Conservation (phyloP, 2,888 invertebrate genomes). For the Stenolophus ochropezus region DNA sequence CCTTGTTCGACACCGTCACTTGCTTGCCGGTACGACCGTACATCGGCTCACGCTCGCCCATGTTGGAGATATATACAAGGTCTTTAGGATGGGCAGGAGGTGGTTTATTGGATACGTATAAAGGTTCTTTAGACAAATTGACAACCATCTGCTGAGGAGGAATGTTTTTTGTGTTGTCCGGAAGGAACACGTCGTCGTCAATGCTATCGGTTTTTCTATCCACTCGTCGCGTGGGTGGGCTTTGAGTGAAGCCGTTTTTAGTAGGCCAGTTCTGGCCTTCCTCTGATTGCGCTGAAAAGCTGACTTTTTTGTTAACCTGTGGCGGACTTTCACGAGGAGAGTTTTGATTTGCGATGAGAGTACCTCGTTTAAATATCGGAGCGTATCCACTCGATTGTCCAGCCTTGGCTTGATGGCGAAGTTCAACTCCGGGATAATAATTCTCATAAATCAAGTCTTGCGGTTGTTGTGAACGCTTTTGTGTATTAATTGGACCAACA, state of each 20-base stretch:
- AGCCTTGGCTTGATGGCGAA: slow-evolving; percentile 61
- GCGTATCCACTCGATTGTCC: slow-evolving; percentile 58
- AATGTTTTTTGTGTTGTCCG: slow-evolving; percentile 57
- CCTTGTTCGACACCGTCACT: slow-evolving; percentile 70
- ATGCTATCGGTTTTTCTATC: slow-evolving; percentile 63
- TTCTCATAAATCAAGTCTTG: slow-evolving; percentile 60
- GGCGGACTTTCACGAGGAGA: slow-evolving; percentile 69
- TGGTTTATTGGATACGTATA: slow-evolving; percentile 43
- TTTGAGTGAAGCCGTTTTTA: slow-evolving; percentile 72
- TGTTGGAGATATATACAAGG: slow-evolving; percentile 49
- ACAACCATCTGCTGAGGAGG: background rate
- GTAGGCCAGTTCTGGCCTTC: slow-evolving; percentile 72
- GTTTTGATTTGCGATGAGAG: slow-evolving; percentile 70
- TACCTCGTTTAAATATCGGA: slow-evolving; percentile 76
- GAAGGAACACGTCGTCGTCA: slow-evolving; percentile 70
- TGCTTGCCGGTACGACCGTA: slow-evolving; percentile 63
- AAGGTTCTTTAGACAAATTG: slow-evolving; percentile 37
- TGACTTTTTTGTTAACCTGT: slow-evolving; percentile 73
- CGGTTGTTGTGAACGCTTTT: slow-evolving; percentile 33
- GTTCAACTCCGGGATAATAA: slow-evolving; percentile 60
- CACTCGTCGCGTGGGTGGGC: slow-evolving; percentile 70
- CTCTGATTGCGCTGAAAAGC: slow-evolving; percentile 70
- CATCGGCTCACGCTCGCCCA: slow-evolving; percentile 61
- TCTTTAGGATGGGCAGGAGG: slow-evolving; percentile 45
- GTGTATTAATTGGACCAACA: slow-evolving; percentile 64